Evolutionary conservation across 2,113 vertebrate genomes (phyloP).

Genomic region (Myotis lucifugus): DNA sequence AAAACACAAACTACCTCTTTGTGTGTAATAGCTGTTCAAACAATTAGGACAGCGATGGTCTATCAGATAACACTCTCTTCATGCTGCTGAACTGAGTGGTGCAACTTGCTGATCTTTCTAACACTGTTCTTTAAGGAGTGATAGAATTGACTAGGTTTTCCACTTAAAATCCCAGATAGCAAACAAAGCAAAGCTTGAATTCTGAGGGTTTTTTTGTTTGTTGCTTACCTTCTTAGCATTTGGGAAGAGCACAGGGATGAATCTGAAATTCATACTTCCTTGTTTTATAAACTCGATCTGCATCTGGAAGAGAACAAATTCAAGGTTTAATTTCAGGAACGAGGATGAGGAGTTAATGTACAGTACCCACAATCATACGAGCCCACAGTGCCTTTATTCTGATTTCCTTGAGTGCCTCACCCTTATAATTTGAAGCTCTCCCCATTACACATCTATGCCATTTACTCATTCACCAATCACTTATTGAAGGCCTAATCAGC

Average conservation of each 20-base stretch:
- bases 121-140: slow-evolving; percentile 23
- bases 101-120: slow-evolving; percentile 39
- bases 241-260: slow-evolving; percentile 95
- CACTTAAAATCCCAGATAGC: slow-evolving; percentile 56
- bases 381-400: not conserved
- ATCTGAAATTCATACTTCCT: slow-evolving; percentile 96
- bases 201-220: not conserved
- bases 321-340: slow-evolving; percentile 78
- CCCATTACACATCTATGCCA: not conserved
- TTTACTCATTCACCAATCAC: not conserved
- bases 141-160: slow-evolving; percentile 52
- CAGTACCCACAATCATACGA: not conserved
- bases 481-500: not conserved
- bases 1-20: slow-evolving; percentile 36
- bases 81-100: not conserved
- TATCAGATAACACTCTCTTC: not conserved
- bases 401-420: not conserved
- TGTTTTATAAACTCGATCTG: slow-evolving; percentile 98
- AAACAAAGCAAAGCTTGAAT: slow-evolving; percentile 61
- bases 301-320: slow-evolving; percentile 88
- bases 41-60: slow-evolving; percentile 14
- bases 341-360: slow-evolving; percentile 15
- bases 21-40: not conserved
- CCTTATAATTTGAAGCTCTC: not conserved
- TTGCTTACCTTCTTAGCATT: slow-evolving; percentile 90